These are phyloP conservation scores for Motacilla tschutschensis DNA, from an alignment of 2,113 vertebrate species.

Conservation along the genomic window DNA sequence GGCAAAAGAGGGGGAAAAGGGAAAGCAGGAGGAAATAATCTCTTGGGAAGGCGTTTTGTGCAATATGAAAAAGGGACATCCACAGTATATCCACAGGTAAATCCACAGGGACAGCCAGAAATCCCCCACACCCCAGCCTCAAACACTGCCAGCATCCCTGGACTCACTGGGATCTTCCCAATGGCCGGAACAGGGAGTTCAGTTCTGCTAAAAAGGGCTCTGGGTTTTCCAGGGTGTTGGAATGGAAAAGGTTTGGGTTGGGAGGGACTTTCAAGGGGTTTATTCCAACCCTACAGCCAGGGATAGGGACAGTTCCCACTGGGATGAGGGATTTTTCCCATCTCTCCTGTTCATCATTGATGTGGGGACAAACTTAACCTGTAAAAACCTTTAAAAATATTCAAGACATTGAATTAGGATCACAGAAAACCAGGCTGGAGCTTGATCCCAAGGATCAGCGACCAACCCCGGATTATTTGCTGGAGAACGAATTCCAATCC, in stretches of 20 bases:
- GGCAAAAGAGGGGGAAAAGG: not conserved
- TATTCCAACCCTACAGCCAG: not conserved
- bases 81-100: fast-evolving
- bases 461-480: not conserved
- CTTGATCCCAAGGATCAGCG: not conserved
- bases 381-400: not conserved
- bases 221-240: fast-evolving
- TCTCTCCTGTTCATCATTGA: fast-evolving
- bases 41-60: not conserved
- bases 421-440: not conserved
- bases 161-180: not conserved
- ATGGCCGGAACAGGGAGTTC: not conserved
- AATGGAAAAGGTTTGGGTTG: not conserved
- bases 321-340: not conserved
- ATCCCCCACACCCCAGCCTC: not conserved
- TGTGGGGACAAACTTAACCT: not conserved
- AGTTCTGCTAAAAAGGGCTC: not conserved
- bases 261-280: not conserved
- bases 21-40: not conserved
- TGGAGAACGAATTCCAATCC: not conserved
- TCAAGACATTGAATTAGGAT: too few species aligned
- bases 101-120: not conserved
- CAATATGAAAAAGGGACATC: too few species aligned
- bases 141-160: not conserved
- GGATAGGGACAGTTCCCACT: not conserved